These are phyloP conservation scores for Leucopsar rothschildi DNA, from an alignment of 2,113 vertebrate species.

Conservation along the genomic window DNA sequence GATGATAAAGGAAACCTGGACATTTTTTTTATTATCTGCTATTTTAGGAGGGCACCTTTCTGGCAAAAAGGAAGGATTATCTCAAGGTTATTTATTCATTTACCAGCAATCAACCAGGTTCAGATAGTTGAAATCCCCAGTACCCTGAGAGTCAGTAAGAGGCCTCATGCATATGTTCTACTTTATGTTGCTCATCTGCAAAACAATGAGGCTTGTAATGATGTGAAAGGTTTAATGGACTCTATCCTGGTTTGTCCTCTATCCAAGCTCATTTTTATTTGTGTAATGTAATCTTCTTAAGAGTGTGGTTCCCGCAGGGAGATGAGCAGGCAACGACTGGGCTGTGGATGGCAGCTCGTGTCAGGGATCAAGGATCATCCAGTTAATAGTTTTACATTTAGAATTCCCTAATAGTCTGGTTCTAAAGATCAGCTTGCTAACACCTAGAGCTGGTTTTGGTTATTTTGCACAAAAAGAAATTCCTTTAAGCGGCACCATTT, in stretches of 20 bases:
- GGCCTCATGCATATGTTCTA: constrained; percentile 72
- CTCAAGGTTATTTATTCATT: constrained; percentile 71
- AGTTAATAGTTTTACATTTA: constrained; percentile 64
- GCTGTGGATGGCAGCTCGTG: constrained; percentile 54
- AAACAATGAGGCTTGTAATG: constrained; percentile 83
- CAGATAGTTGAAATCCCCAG: constrained; percentile 60
- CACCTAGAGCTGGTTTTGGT: constrained; percentile 32
- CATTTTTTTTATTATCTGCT: constrained; percentile 1
- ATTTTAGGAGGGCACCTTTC: constrained; percentile 54
- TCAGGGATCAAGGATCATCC: constrained; percentile 72
- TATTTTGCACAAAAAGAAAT: background rate
- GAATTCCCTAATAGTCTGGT: constrained; percentile 24
- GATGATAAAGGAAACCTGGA: background rate
- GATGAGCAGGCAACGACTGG: constrained; percentile 47
- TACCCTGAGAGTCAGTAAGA: constrained; percentile 65
- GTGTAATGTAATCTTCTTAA: constrained; percentile 79
- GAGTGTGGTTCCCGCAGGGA: constrained; percentile 69
- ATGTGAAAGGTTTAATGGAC: constrained; percentile 80
- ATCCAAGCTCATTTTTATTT: constrained; percentile 79
- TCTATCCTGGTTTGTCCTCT: constrained; percentile 69
- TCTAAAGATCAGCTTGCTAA: constrained; percentile 39
- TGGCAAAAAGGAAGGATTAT: constrained; percentile 45
- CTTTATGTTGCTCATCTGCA: constrained; percentile 83
- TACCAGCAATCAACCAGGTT: constrained; percentile 65
- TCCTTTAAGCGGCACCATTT: background rate